A percentile compares a stretch with the other conserved stretches of the same genome.
Conservation (phyloP, 1,140 invertebrate genomes). For the Spodoptera litura region DNA sequence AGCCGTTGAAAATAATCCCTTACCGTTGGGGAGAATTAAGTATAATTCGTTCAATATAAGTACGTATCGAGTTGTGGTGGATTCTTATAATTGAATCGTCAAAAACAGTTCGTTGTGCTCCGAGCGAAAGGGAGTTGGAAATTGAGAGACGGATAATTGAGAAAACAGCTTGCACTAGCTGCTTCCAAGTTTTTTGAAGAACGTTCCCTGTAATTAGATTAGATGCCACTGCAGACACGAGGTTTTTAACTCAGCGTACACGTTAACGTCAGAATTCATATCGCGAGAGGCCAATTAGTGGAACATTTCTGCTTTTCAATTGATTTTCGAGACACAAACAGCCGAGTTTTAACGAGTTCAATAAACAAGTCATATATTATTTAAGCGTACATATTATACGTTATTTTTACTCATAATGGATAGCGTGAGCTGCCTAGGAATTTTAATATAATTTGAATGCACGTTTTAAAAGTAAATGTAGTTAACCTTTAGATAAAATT, state of each 20-base stretch:
- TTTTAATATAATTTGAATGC: not conserved
- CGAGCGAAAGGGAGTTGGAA: not conserved
- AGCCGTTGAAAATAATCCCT: constrained; percentile 71
- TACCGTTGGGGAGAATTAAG: constrained; percentile 65
- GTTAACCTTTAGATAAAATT: not conserved
- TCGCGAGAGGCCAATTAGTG: constrained; percentile 19
- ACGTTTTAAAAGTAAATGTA: not conserved
- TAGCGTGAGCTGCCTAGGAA: not conserved
- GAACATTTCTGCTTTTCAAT: constrained; percentile 7
- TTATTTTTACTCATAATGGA: not conserved
- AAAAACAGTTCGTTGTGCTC: constrained; percentile 68
- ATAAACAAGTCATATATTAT: not conserved
- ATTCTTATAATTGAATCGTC: constrained; percentile 66
- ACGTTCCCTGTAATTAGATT: constrained; percentile 77
- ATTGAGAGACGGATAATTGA: constrained; percentile 62
- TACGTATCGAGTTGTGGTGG: constrained; percentile 56
- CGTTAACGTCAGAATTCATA: constrained; percentile 36
- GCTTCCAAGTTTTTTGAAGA: constrained; percentile 71
- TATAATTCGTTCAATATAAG: constrained; percentile 55
- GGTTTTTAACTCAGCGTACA: constrained; percentile 27
- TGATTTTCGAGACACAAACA: constrained; percentile 1
- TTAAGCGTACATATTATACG: not conserved
- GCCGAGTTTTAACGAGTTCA: not conserved
- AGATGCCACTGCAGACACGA: constrained; percentile 61
- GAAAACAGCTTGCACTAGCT: constrained; percentile 67